These are phyloP conservation scores for Phenganax marumi DNA, from an alignment of 92 coral and sea anemone species.

Conservation along the genomic window DNA sequence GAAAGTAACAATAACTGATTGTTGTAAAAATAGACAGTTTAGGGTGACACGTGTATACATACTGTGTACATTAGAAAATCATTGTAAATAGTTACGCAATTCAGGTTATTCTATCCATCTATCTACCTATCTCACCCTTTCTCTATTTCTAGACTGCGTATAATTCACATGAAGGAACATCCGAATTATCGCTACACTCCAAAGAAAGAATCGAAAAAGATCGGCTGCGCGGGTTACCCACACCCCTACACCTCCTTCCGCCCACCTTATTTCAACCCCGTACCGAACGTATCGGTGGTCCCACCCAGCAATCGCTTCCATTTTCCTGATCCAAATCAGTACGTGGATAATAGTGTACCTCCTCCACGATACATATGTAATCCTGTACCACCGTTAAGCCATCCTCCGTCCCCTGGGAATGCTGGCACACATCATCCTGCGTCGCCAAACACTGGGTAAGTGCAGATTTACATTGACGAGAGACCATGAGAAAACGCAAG, in stretches of 20 bases:
- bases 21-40: too few species aligned
- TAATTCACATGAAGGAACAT: conserved; percentile 96
- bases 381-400: conserved; percentile 39
- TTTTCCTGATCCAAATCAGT: conserved; percentile 39
- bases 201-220: conserved; percentile 47
- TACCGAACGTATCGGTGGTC: conserved; percentile 37
- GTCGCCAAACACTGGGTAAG: conserved; percentile 18
- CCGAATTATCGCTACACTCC: conserved; percentile 98
- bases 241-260: conserved; percentile 39
- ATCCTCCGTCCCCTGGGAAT: conserved; percentile 25
- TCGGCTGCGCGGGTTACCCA: conserved; percentile 32
- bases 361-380: conserved; percentile 22
- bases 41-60: not conserved
- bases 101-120: too few species aligned
- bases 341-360: not conserved
- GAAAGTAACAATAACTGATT: too few species aligned
- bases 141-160: conserved; percentile 59
- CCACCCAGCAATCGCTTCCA: conserved; percentile 27
- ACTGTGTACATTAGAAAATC: not conserved
- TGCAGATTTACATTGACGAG: not conserved
- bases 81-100: too few species aligned
- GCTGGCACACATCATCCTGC: conserved; percentile 3
- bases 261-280: conserved; percentile 16
- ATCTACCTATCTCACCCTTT: not conserved
- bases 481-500: too few species aligned